Base-by-base conservation (phyloP, 2,797 vertebrate species). In the Eremophila alpestris region DNA sequence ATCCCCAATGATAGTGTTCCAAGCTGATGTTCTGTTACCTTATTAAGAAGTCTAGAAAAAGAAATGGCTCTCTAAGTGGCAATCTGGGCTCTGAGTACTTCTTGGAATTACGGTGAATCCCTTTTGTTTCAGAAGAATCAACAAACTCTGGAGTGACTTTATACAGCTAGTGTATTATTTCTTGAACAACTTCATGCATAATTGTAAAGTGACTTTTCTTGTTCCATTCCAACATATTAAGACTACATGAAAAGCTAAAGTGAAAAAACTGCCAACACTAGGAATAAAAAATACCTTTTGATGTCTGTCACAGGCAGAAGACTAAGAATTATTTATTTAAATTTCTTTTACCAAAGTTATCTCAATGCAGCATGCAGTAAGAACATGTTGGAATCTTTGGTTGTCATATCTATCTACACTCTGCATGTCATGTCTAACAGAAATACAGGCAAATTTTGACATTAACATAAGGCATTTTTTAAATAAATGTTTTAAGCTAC, bases 1-100 rank as follows among this genome's bases (percentile, higher is more conserved):
- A 96, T 96, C 95, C 91, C 84, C 87, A 95, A 90, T 90, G 92
- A 94, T 55, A 90, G 83, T 43, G 94, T 96, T 97, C 95, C 82
- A 96, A 94, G 93, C 23, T 84, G 85, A 83, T 38, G 81, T 93
- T 95, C 91, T 88, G 80, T 90, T 96, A 81, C 92, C 86, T 95
- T 95, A 86, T 95, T 81, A 95, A 95, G 89, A 93, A 88, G 80
- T 74, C 95, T 91, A 78, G 93, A 69, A 89, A 91, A 95, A 74
- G 70, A 67, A 71, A 59, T 74, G 75, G 77, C 82, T 56, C 58
- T 45, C 22, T 51, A 89, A 60, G 64, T 29, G 76, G 65, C 63
- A 92, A 46, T 79, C 89, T 78, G 88, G 78, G 76, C 78, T 93
- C 76, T 27, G 8, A 52, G 34, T 17, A 36, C 36, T 82, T 45